Conservation (phyloP, 2,113 vertebrate species). For the Oreochromis tanganicae region DNA sequence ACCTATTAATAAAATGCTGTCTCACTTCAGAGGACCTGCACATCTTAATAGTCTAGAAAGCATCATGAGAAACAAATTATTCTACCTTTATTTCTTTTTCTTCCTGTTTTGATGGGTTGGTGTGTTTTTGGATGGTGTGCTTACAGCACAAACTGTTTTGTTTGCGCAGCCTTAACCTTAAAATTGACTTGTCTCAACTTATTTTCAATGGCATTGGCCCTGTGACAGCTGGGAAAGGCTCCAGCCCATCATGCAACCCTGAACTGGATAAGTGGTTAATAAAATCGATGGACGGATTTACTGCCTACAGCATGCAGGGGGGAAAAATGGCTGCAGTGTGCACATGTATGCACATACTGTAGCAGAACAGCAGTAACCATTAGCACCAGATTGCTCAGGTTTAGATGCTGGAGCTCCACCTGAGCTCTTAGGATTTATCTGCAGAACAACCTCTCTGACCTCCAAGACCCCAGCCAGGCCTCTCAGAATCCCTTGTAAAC, state of each 20-base stretch:
- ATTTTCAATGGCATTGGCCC: not conserved
- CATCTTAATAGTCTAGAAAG: not conserved
- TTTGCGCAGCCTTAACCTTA: not conserved
- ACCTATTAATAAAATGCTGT: not conserved
- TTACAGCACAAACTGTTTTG: not conserved
- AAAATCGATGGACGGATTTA: not conserved
- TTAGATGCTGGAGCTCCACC: not conserved
- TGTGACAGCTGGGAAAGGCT: not conserved
- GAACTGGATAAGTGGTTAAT: not conserved
- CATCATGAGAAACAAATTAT: not conserved
- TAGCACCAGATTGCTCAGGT: not conserved
- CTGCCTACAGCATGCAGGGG: not conserved
- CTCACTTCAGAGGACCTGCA: not conserved
- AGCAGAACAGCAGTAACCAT: not conserved
- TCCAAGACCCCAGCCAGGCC: not conserved
- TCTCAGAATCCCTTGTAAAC: not conserved
- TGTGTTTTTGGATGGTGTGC: not conserved
- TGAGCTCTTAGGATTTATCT: not conserved
- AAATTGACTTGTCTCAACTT: not conserved
- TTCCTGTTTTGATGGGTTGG: not conserved
- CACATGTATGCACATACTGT: not conserved
- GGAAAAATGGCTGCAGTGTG: fast-evolving
- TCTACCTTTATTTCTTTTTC: not conserved
- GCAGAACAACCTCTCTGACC: not conserved
- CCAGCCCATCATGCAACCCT: not conserved